Conservation (phyloP, 1,140 invertebrate genomes). For the Copidosoma floridanum region DNA sequence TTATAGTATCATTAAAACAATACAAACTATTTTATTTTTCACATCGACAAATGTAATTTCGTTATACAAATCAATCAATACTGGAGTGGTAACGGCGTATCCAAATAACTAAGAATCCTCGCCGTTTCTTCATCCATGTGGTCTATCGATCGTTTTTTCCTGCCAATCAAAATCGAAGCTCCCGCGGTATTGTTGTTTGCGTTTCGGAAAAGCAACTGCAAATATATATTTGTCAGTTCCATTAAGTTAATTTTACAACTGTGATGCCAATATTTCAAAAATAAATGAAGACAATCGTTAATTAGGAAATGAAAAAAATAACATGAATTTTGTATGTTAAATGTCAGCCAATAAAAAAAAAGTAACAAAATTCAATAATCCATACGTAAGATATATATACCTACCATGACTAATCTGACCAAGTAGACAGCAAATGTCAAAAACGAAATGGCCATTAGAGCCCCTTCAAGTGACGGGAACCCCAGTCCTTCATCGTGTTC, state of each 20-base stretch:
- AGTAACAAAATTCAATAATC: no score
- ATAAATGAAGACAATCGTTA: conserved; percentile 14
- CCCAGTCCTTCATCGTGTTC: conserved; percentile 60
- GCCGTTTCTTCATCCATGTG: conserved; percentile 35
- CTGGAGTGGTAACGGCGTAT: neutral
- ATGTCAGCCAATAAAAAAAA: no score
- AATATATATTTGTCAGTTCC: conserved; percentile 5
- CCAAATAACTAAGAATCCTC: conserved; percentile 37
- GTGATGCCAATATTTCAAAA: neutral
- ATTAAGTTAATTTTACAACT: neutral
- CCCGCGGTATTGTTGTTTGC: conserved; percentile 28
- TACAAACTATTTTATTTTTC: no score
- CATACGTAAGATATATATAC: no score
- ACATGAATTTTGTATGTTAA: no score
- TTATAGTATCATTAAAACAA: no score
- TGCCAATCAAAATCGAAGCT: conserved; percentile 41
- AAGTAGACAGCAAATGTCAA: conserved; percentile 81
- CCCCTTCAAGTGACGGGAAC: conserved; percentile 76
- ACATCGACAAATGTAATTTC: no score
- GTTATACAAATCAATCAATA: neutral
- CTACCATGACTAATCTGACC: conserved; percentile 77
- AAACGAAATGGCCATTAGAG: conserved; percentile 77
- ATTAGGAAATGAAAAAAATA: no score
- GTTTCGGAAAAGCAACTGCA: conserved; percentile 41
- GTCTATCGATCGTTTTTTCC: conserved; percentile 39